phyloP scores from a whole-genome alignment of 1,140 invertebrate genomes.

The Ips typographus region DNA sequence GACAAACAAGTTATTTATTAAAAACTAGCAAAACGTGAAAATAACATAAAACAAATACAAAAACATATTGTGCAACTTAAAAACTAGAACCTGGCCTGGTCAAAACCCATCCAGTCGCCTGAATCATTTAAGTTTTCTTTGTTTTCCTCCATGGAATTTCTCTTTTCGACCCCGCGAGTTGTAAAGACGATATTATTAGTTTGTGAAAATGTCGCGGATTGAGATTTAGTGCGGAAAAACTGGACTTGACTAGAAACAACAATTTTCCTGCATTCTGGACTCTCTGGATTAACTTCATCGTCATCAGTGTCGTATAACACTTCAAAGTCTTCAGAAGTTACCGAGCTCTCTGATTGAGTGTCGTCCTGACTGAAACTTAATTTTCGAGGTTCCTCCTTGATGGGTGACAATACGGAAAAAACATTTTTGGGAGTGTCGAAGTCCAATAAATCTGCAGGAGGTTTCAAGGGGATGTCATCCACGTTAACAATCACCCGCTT shows the following conservation, averaged over 20 bases:
- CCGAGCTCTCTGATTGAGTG: neutral
- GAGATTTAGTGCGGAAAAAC: conserved; percentile 36
- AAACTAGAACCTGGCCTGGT: conserved; percentile 47
- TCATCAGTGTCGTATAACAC: neutral
- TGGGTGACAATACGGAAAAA: conserved; percentile 34
- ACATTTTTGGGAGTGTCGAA: no score
- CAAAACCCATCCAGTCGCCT: conserved; percentile 51
- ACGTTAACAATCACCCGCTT: conserved; percentile 40
- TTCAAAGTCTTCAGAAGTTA: neutral
- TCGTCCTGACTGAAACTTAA: conserved; percentile 30
- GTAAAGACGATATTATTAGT: conserved; percentile 19
- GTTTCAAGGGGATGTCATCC: conserved; percentile 47
- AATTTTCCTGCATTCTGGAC: neutral
- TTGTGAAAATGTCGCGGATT: neutral
- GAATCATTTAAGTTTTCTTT: conserved; percentile 41
- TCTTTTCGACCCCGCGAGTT: conserved; percentile 29
- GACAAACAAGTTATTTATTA: neutral
- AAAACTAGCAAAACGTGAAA: conserved; percentile 15
- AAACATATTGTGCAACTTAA: conserved; percentile 11
- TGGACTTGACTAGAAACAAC: conserved; percentile 39
- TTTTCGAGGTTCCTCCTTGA: conserved; percentile 40
- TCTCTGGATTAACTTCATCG: neutral
- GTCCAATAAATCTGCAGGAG: conserved; percentile 39
- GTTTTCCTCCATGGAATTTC: conserved; percentile 22
- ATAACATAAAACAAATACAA: conserved; percentile 24